Conservation (phyloP, 2,113 vertebrate species). For the Petaurus breviceps region DNA sequence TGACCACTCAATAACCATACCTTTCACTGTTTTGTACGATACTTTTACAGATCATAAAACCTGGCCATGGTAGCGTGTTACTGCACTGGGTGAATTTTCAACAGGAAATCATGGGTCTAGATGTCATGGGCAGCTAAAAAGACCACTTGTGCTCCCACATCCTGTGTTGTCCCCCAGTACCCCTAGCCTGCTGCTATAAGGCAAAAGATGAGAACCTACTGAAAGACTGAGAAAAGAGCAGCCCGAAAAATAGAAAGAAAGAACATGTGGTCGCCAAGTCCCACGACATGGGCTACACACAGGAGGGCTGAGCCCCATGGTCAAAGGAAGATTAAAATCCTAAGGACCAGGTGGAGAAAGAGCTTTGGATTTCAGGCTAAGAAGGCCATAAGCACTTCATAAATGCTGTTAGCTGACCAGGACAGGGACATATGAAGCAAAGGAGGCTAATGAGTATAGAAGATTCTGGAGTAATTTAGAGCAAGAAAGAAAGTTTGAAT, state of each 20-base stretch:
- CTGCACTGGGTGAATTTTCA: no score
- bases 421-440: neutral
- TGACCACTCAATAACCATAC: no score
- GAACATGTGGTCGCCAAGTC: neutral
- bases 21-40: no score
- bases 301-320: neutral
- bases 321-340: neutral
- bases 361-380: neutral
- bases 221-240: neutral
- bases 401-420: neutral
- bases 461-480: neutral
- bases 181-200: neutral
- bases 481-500: neutral
- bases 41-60: no score
- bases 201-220: neutral
- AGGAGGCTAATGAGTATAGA: neutral
- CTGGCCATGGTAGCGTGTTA: neutral
- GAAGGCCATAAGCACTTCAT: no score
- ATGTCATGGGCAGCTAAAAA: neutral
- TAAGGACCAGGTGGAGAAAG: neutral
- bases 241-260: neutral
- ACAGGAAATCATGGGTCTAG: neutral
- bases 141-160: neutral
- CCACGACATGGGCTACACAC: neutral
- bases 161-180: neutral